Conservation (phyloP, 2,888 invertebrate species). For the Steinernema carpocapsae region DNA sequence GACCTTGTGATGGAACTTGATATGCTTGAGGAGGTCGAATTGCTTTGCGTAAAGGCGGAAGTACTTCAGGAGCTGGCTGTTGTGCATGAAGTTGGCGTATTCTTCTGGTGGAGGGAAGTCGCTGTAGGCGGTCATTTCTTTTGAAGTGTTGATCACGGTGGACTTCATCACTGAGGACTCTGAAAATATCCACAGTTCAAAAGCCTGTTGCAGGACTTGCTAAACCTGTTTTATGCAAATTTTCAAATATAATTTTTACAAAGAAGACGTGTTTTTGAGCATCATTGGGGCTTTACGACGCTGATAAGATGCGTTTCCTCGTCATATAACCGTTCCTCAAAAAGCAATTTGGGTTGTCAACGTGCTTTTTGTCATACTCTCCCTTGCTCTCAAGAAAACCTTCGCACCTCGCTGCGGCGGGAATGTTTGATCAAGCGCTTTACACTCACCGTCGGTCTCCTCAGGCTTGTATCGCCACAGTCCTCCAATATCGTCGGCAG, state of each 20-base stretch:
- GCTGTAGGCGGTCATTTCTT: conserved; percentile 70
- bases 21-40: conserved; percentile 38
- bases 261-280: no score
- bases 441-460: conserved; percentile 41
- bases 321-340: no score
- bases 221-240: background rate
- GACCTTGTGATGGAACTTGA: conserved; percentile 43
- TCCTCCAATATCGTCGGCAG: conserved; percentile 66
- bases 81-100: conserved; percentile 70
- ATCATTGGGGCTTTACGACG: no score
- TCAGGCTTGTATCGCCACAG: conserved; percentile 62
- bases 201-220: background rate
- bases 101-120: conserved; percentile 71
- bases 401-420: no score
- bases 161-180: conserved; percentile 68
- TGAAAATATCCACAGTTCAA: conserved; percentile 37
- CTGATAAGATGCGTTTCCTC: no score
- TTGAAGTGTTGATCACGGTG: conserved; percentile 70
- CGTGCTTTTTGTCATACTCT: no score
- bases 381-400: no score
- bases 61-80: conserved; percentile 53
- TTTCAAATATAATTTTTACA: background rate
- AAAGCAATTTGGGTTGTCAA: no score
- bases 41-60: conserved; percentile 45
- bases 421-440: no score